Percentiles rank a stretch among this genome's conserved stretches.
Evolutionary conservation across 2,888 invertebrate genomes (phyloP).

Genomic region (Stomorhina lunata): DNA sequence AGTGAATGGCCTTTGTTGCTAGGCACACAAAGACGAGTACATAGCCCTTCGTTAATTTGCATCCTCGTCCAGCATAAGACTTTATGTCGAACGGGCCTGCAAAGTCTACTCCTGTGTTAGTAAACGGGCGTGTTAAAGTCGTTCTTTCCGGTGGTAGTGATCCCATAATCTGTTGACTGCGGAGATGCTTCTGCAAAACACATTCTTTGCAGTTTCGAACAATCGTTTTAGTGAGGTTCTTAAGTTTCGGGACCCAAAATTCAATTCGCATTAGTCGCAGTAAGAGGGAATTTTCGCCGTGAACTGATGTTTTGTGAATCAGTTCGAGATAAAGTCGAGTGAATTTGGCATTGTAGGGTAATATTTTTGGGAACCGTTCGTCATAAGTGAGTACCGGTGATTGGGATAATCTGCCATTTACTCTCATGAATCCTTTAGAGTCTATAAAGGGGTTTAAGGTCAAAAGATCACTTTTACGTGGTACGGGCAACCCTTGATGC

Average conservation of each 20-base stretch:
- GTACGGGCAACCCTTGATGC: neutral
- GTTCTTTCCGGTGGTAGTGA: neutral
- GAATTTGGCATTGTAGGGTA: neutral
- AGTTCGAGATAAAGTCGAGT: neutral
- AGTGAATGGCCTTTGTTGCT: conserved; percentile 17
- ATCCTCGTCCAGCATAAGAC: too few species aligned
- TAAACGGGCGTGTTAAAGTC: neutral
- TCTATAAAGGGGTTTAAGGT: neutral
- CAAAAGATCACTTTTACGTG: neutral
- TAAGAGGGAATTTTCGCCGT: neutral
- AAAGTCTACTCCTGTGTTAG: neutral
- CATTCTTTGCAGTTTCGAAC: neutral
- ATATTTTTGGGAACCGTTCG: neutral
- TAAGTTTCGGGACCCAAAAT: neutral
- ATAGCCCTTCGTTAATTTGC: too few species aligned
- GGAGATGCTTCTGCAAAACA: neutral
- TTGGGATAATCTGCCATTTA: neutral
- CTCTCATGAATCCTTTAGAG: neutral
- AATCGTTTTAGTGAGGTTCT: neutral
- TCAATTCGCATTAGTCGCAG: neutral
- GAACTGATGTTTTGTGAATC: too few species aligned
- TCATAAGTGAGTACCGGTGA: neutral
- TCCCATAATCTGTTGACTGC: neutral
- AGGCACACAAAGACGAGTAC: conserved; percentile 7
- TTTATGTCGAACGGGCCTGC: neutral